phyloP scores from a whole-genome alignment of 2,888 invertebrate genomes.

The Mythimna impura region DNA sequence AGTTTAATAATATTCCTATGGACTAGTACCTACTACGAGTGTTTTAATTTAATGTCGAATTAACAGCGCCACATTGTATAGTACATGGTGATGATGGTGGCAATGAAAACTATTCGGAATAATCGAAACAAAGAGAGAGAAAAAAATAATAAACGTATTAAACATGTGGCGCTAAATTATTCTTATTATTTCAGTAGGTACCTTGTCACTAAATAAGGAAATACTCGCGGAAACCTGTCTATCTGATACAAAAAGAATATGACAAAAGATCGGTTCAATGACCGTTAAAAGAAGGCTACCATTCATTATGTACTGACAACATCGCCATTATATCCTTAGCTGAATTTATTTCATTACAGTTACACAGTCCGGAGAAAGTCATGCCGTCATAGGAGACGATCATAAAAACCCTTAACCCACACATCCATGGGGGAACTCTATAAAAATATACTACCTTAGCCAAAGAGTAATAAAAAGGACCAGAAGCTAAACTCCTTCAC shows the following conservation, averaged over 20 bases:
- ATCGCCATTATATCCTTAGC: slow-evolving; percentile 25
- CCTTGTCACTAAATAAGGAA: background rate
- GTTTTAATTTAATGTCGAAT: no score
- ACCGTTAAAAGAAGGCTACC: slow-evolving; percentile 12
- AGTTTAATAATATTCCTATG: no score
- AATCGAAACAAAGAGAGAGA: no score
- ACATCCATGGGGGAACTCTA: slow-evolving; percentile 35
- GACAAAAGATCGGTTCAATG: background rate
- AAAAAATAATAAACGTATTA: no score
- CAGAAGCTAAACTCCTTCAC: background rate
- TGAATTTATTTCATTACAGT: slow-evolving; percentile 51
- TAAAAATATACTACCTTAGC: slow-evolving; percentile 56
- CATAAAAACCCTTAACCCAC: slow-evolving; percentile 52
- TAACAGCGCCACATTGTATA: no score
- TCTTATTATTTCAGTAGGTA: no score
- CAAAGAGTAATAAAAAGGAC: background rate
- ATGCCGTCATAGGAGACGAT: slow-evolving; percentile 31
- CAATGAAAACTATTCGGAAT: no score
- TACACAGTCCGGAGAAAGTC: slow-evolving; percentile 31
- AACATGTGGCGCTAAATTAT: no score
- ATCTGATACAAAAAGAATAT: background rate
- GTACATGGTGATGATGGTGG: no score
- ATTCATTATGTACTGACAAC: slow-evolving; percentile 31
- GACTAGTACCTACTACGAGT: no score
- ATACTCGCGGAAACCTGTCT: background rate